These are phyloP conservation scores for Cygnus buccinator DNA, from an alignment of 2,113 vertebrate genomes.

Conservation along the genomic window DNA sequence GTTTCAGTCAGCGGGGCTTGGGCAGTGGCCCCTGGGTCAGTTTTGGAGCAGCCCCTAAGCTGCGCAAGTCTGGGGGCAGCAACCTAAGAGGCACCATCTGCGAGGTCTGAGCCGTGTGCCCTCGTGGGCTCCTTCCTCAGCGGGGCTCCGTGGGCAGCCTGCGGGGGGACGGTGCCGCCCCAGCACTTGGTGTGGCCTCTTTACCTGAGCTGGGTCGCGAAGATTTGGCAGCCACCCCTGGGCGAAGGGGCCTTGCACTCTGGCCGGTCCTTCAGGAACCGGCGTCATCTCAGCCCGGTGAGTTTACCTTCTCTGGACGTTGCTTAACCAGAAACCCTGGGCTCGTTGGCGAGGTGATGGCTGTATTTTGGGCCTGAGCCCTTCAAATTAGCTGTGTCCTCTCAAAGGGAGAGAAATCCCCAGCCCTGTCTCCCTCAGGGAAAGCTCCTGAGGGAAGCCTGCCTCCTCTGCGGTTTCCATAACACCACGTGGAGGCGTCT, in stretches of 20 bases:
- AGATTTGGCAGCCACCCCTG: background rate
- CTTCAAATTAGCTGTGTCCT: background rate
- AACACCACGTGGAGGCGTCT: constrained; percentile 44
- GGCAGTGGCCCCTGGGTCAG: rapidly evolving
- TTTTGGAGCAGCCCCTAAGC: background rate
- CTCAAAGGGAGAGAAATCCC: background rate
- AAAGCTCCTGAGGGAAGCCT: constrained; percentile 28
- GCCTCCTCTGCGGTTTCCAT: constrained; percentile 45
- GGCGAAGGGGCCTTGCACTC: background rate
- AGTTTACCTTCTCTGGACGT: background rate
- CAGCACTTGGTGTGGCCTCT: background rate
- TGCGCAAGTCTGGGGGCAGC: background rate
- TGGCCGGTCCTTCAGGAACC: background rate
- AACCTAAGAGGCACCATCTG: background rate
- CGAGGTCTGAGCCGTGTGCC: background rate
- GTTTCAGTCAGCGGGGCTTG: background rate
- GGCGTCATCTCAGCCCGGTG: background rate
- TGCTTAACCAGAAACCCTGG: background rate
- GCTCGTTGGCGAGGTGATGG: background rate
- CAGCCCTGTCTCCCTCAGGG: background rate
- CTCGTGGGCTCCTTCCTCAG: background rate
- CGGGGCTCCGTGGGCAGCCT: background rate
- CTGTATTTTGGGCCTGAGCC: background rate
- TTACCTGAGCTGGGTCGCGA: background rate
- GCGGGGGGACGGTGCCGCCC: background rate